phyloP scores from a whole-genome alignment of 2,797 vertebrate species.

The Limosa lapponica region DNA sequence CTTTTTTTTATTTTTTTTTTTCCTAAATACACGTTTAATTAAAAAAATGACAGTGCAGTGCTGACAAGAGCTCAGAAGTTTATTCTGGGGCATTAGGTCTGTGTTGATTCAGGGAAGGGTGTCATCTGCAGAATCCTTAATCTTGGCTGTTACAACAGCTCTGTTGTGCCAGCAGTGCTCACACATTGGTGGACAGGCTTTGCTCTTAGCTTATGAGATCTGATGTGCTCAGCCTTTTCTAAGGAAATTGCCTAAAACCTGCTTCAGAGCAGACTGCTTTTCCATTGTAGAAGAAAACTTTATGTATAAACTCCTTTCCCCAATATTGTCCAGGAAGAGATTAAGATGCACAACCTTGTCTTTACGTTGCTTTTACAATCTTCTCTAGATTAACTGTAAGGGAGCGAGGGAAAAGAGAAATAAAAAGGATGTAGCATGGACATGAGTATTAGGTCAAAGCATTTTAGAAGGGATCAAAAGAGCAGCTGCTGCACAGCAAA shows the following conservation, averaged over 20 bases:
- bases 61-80: not conserved
- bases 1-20: not conserved
- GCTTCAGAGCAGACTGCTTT: not conserved
- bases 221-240: not conserved
- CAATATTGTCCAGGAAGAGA: not conserved
- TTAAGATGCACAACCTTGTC: not conserved
- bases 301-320: not conserved
- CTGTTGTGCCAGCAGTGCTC: not conserved
- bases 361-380: constrained; percentile 4
- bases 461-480: not conserved
- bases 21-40: not conserved
- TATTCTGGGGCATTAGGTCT: not conserved
- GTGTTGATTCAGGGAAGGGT: not conserved
- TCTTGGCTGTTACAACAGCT: not conserved
- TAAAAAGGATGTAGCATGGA: not conserved
- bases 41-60: not conserved
- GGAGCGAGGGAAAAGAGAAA: not conserved
- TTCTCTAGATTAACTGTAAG: constrained; percentile 7
- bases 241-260: not conserved
- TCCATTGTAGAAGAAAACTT: not conserved
- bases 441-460: not conserved
- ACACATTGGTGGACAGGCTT: not conserved
- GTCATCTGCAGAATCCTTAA: not conserved
- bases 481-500: not conserved
- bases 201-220: not conserved